These are phyloP conservation scores for Geococcyx californianus DNA, from an alignment of 2,113 vertebrate species.

Conservation along the genomic window DNA sequence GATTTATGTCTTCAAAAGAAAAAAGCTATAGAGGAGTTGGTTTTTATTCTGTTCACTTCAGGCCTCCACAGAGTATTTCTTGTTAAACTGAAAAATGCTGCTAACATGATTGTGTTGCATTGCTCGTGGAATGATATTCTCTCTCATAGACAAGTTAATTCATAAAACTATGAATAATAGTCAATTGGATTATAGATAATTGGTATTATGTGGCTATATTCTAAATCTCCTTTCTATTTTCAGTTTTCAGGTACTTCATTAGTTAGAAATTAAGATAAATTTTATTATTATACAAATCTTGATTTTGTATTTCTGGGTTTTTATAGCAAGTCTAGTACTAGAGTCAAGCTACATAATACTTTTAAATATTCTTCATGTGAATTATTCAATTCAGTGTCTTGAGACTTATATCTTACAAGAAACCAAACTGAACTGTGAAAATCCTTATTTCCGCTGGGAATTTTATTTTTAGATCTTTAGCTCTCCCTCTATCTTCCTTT, in stretches of 20 bases:
- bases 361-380: neutral
- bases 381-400: constrained; percentile 26
- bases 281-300: neutral
- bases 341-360: neutral
- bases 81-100: neutral
- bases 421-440: constrained; percentile 73
- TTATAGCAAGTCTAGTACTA: neutral
- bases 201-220: neutral
- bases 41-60: neutral
- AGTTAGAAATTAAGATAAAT: neutral
- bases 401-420: constrained; percentile 56
- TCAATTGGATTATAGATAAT: neutral
- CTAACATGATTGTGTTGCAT: neutral
- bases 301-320: neutral
- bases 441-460: constrained; percentile 73
- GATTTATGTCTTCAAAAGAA: neutral
- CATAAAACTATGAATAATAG: neutral
- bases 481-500: constrained; percentile 74
- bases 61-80: neutral
- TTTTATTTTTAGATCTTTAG: constrained; percentile 79
- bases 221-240: neutral
- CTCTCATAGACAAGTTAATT: neutral
- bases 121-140: neutral
- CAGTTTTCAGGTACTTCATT: neutral
- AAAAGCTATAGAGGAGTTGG: no score